Evolutionary conservation across 2,888 invertebrate genomes (phyloP).

Genomic region (Orthosia gothica): DNA sequence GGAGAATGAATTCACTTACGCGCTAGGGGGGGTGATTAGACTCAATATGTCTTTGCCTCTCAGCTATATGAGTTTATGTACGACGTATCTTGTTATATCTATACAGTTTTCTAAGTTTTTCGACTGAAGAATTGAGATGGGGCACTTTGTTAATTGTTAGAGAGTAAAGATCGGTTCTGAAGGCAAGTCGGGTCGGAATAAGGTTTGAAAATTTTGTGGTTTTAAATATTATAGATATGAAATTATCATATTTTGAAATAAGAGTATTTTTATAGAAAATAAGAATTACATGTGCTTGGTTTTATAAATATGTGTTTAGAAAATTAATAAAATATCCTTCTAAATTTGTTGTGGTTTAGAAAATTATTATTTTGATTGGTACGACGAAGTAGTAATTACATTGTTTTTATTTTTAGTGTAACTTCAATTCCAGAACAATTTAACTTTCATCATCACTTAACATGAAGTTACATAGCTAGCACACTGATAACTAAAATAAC

Average conservation of each 20-base stretch:
- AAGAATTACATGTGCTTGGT: neutral
- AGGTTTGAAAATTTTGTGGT: neutral
- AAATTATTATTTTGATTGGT: neutral
- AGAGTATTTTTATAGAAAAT: neutral
- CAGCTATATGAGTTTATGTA: conserved; percentile 83
- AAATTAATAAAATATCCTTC: neutral
- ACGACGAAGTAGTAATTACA: neutral
- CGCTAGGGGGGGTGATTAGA: conserved; percentile 81
- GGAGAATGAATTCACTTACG: conserved; percentile 83
- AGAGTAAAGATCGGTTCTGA: neutral
- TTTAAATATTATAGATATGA: neutral
- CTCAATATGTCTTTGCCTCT: conserved; percentile 86
- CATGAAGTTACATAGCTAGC: neutral
- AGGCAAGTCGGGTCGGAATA: neutral
- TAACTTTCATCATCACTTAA: neutral
- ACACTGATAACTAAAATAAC: conserved; percentile 35
- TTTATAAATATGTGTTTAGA: neutral
- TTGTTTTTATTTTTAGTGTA: neutral
- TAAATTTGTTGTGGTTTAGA: neutral
- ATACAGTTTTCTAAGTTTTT: conserved; percentile 87
- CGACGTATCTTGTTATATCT: conserved; percentile 85
- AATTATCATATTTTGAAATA: neutral
- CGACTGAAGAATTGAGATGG: conserved; percentile 69
- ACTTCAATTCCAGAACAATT: neutral
- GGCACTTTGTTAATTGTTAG: neutral